Evolutionary conservation across 2,797 vertebrate genomes (phyloP).

Genomic region (Sebastes dallii): DNA sequence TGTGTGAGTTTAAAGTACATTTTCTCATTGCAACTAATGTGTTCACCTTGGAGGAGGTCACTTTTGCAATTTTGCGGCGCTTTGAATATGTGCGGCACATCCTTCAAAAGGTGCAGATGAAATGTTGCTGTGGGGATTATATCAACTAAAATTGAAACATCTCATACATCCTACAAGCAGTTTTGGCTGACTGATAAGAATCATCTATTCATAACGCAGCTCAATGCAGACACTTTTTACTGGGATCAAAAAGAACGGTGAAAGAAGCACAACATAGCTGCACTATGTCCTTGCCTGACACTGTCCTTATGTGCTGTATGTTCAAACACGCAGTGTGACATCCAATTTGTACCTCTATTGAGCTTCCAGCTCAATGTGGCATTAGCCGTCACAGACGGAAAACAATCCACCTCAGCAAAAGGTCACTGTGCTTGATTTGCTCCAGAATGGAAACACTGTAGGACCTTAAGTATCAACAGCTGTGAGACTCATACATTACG

Average conservation of each 20-base stretch:
- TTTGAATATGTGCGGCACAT: neutral
- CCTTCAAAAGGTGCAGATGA: neutral
- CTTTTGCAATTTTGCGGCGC: no score
- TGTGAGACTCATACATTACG: constrained; percentile 19
- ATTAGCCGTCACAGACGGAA: constrained; percentile 5
- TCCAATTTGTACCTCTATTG: neutral
- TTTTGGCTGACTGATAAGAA: neutral
- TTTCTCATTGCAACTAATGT: neutral
- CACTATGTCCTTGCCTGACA: neutral
- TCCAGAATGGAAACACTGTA: constrained; percentile 19
- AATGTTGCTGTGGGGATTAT: neutral
- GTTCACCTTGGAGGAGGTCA: no score
- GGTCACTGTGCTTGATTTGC: constrained; percentile 33
- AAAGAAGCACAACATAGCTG: neutral
- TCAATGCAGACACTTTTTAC: neutral
- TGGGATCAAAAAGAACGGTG: neutral
- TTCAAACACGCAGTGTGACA: neutral
- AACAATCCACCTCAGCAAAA: constrained; percentile 22
- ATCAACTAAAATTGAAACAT: neutral
- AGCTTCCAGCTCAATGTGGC: neutral
- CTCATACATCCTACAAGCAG: neutral
- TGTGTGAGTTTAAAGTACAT: no score
- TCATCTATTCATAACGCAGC: neutral
- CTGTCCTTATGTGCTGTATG: neutral
- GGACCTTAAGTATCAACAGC: constrained; percentile 25